Base-by-base conservation (phyloP, 2,113 vertebrate species). In the Holacanthus passer region DNA sequence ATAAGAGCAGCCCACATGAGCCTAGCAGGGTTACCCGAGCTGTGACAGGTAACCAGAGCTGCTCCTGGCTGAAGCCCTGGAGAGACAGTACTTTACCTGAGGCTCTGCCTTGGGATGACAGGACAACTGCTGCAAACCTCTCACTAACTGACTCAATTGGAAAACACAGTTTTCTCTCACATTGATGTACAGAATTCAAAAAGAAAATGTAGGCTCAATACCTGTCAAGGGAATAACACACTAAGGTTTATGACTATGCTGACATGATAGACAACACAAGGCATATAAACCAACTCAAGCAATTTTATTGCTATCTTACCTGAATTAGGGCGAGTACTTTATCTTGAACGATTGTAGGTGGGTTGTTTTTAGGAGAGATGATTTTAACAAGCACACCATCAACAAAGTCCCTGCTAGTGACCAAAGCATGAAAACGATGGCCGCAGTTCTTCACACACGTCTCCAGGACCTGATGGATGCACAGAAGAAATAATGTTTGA, bases 381-480 rank as follows among this genome's bases (percentile, higher is more conserved):
- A 99, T 97, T 94, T 97, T 99, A 85, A 99, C 98, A 48, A 99
- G 96, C 14, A 99, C 96, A 0, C 97, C 97, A 14, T 99, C 98
- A 1, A 99, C 96, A 91, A 99, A 99, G 88, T 99, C 98, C 43
- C 98, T 96, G 89, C 95, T 98, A 24, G 98, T 97, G 90, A 99
- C 97, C 0, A 99, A 95, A 65, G 97, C 88, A 0, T 99, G 98
- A 86, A 99, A 99, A 64, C 98, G 97, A 92, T 99, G 98, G 82
- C 98, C 98, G n/a, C 98, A 99, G 95, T 99, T 99, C 95, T 99
- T 99, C 79, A 99, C 98, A 70, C 98, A 98, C 0, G 98, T 99
- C 92, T 99, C 98, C 82, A 99, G 92, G 41, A 99, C 98, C 98
- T 99, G 85, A 29, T 6, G 0, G 81, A 77, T 2, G 22, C 41